Evolutionary conservation across 1,140 invertebrate species (phyloP), one percentile per base, ranked within the genome.

Genomic region (Mactra quadrangularis): DNA sequence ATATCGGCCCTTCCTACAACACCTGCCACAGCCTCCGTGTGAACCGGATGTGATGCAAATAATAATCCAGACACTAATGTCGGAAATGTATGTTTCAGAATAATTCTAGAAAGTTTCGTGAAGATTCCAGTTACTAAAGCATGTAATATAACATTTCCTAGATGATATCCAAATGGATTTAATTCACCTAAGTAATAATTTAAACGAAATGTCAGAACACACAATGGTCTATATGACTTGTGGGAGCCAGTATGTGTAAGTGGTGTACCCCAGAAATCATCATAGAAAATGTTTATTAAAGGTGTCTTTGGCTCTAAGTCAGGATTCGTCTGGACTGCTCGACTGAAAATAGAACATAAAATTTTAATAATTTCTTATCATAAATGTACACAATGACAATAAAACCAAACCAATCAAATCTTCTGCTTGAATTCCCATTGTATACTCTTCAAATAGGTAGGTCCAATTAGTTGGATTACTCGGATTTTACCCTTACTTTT

Each of bases 241-340:
- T 99, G 98, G 3, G 93, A 94, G n/a, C 91, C 92, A 33, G 97
- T 97, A 96, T 99, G 98, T 89, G 97, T 96, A 95, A 99, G 98
- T 75, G 97, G 97, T 81, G 98, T 99, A 72, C 98, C 98, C 98
- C 98, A 99, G 91, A 99, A 99, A 93, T 99, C 98, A 93, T 99
- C 98, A 90, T 96, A 96, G 93, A 99, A 98, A 55, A 99, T 95
- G 94, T 98, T 98, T 82, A 95, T 95, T 38, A 98, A 92, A 3
- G 97, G 97, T 57, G 97, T 98, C 90, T 97, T 96, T 15, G 97
- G 97, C 88, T 97, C 94, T 55, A 99, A 93, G 93, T 99, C 98
- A 87, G 97, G 95, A 94, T 99, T 99, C 90, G 99, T 98, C 94
- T 97, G 96, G 89, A 99, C 98, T 35, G 98, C 98, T 47, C 92